Percentiles rank a stretch among this genome's conserved stretches.
Conservation (phyloP, 2,888 invertebrate species). For the Ferrisia virgata region DNA sequence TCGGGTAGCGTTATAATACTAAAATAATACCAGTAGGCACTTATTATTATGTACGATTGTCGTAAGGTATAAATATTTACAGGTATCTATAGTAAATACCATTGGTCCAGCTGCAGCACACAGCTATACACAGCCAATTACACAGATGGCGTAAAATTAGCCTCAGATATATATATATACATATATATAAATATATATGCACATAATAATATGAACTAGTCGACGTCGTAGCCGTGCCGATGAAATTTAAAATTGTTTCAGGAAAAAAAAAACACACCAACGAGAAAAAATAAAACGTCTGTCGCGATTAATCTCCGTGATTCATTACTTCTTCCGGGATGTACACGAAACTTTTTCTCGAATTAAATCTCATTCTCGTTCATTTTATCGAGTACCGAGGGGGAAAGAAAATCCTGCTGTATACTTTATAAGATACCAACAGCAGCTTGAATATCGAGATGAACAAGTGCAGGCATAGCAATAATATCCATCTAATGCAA, state of each 20-base stretch:
- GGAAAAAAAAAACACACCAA: background rate
- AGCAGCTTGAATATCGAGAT: too few relatives aligned
- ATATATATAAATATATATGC: too few relatives aligned
- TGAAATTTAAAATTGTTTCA: background rate
- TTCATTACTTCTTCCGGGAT: conserved; percentile 29
- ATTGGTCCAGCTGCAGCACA: background rate
- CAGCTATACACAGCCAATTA: background rate
- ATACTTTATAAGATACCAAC: too few relatives aligned
- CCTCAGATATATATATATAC: background rate
- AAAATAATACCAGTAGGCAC: too few relatives aligned
- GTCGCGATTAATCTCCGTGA: background rate
- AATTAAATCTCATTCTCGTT: background rate
- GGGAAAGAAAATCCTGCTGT: too few relatives aligned
- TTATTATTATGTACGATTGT: too few relatives aligned
- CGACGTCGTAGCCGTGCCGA: too few relatives aligned
- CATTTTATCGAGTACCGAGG: too few relatives aligned
- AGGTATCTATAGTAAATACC: background rate
- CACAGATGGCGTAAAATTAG: conserved; percentile 23
- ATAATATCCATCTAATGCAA: too few relatives aligned
- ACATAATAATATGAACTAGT: background rate
- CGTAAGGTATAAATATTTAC: too few relatives aligned
- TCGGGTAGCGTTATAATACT: too few relatives aligned
- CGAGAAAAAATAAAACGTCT: background rate
- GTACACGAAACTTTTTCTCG: conserved; percentile 9
- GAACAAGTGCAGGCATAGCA: too few relatives aligned